These are phyloP conservation scores for Nomada lathburiana DNA, from an alignment of 2,888 invertebrate species.

Conservation along the genomic window DNA sequence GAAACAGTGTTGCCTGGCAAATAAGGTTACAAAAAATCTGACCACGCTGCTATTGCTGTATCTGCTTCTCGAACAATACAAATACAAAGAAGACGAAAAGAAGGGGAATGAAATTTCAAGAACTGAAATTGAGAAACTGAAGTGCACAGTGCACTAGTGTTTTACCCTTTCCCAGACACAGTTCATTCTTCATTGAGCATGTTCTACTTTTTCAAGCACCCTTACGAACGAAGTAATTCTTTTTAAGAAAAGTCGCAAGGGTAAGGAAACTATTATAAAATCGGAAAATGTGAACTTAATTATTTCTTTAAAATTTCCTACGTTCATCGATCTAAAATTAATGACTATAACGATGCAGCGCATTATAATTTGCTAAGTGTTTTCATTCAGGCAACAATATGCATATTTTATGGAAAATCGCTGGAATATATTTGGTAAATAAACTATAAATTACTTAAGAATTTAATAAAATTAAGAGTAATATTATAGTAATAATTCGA, in stretches of 20 bases:
- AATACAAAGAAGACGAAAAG: background rate
- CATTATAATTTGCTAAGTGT: too few species aligned
- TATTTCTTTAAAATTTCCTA: too few species aligned
- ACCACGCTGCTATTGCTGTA: background rate
- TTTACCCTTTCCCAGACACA: background rate
- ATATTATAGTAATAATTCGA: too few species aligned
- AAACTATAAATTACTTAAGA: too few species aligned
- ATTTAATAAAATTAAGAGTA: too few species aligned
- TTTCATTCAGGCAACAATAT: too few species aligned
- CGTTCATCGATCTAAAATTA: background rate
- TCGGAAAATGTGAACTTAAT: too few species aligned
- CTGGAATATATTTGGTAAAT: too few species aligned
- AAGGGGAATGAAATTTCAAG: background rate
- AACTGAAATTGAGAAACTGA: slow-evolving; percentile 2
- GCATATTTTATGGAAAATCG: too few species aligned
- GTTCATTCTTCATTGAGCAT: slow-evolving; percentile 5
- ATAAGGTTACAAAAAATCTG: background rate
- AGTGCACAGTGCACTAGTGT: background rate
- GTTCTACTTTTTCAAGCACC: background rate
- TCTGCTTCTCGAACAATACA: background rate
- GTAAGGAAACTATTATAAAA: background rate
- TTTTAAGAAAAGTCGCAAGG: background rate
- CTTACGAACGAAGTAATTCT: background rate
- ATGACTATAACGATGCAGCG: background rate
- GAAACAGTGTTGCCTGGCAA: too few species aligned